A percentile compares a stretch with the other conserved stretches of the same genome.
Evolutionary conservation across 37 sponge, comb jelly and placozoan genomes (phyloP).

Genomic region (Hormiphora californensis): DNA sequence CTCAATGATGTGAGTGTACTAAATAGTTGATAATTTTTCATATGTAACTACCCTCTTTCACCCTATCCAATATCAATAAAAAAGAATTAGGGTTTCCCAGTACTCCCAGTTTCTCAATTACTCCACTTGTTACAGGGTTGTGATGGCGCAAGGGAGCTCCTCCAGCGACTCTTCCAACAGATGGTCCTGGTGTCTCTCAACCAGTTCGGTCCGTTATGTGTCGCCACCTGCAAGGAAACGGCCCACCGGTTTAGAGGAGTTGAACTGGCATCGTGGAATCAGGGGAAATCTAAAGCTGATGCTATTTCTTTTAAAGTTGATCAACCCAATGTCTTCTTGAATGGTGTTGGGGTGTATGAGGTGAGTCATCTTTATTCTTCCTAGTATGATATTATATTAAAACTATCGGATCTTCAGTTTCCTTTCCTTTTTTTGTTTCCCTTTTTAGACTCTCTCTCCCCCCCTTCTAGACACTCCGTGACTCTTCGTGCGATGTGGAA

Average conservation of each 20-base stretch:
- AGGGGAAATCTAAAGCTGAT: constrained; percentile 49
- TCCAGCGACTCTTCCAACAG: constrained; percentile 9
- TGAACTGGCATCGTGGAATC: constrained; percentile 23
- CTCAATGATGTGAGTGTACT: background rate
- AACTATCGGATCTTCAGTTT: no score
- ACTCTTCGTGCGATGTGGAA: constrained; percentile 35
- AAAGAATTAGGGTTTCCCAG: no score
- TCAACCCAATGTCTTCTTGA: constrained; percentile 53
- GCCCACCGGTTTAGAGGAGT: background rate
- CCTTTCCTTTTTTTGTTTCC: no score
- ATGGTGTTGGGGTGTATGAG: constrained; percentile 57
- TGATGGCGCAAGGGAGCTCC: constrained; percentile 26
- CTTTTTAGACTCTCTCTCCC: no score
- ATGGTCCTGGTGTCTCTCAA: constrained; percentile 26
- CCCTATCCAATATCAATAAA: no score
- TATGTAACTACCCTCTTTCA: no score
- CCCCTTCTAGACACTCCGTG: background rate
- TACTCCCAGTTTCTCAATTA: no score
- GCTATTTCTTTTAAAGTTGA: constrained; percentile 60
- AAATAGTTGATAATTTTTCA: no score
- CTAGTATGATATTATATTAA: no score
- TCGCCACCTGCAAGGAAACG: constrained; percentile 1
- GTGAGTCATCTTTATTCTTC: background rate
- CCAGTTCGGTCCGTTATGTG: constrained; percentile 7
- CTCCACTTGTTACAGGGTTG: no score